Evolutionary conservation across 2,888 invertebrate species (phyloP).

Genomic region (Ennomos erosarius): DNA sequence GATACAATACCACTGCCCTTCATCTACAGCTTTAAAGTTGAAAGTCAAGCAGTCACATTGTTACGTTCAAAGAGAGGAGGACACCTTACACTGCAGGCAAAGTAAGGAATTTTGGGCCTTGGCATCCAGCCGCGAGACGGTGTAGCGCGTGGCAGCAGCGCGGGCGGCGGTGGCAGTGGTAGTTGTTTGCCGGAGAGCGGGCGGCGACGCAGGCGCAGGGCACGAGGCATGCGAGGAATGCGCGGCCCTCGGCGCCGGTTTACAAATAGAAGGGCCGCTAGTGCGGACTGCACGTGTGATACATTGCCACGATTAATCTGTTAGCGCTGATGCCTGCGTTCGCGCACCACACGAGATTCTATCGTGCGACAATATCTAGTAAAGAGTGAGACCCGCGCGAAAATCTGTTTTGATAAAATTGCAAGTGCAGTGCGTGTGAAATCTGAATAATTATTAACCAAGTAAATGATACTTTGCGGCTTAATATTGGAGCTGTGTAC

Average conservation of each 20-base stretch:
- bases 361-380: slow-evolving; percentile 54
- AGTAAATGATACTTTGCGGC: background rate
- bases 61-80: slow-evolving; percentile 28
- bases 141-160: slow-evolving; percentile 50
- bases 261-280: slow-evolving; percentile 84
- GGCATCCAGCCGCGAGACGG: slow-evolving; percentile 53
- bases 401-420: slow-evolving; percentile 29
- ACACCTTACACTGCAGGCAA: slow-evolving; percentile 60
- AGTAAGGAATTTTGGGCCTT: slow-evolving; percentile 48
- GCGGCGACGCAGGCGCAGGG: slow-evolving; percentile 61
- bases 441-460: background rate
- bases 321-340: slow-evolving; percentile 72
- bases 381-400: slow-evolving; percentile 42
- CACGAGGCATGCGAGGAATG: slow-evolving; percentile 80
- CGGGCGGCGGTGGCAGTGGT: slow-evolving; percentile 44
- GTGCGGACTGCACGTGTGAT: slow-evolving; percentile 80
- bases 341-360: slow-evolving; percentile 55
- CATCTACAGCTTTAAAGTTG: slow-evolving; percentile 56
- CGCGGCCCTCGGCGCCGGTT: slow-evolving; percentile 82
- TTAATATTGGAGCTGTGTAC: background rate
- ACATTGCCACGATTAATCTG: slow-evolving; percentile 79
- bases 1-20: slow-evolving; percentile 64
- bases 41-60: slow-evolving; percentile 43
- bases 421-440: slow-evolving; percentile 41
- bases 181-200: slow-evolving; percentile 52